These are phyloP conservation scores for Oenanthe oenanthe DNA, from an alignment of 2,113 vertebrate genomes.

Conservation along the genomic window DNA sequence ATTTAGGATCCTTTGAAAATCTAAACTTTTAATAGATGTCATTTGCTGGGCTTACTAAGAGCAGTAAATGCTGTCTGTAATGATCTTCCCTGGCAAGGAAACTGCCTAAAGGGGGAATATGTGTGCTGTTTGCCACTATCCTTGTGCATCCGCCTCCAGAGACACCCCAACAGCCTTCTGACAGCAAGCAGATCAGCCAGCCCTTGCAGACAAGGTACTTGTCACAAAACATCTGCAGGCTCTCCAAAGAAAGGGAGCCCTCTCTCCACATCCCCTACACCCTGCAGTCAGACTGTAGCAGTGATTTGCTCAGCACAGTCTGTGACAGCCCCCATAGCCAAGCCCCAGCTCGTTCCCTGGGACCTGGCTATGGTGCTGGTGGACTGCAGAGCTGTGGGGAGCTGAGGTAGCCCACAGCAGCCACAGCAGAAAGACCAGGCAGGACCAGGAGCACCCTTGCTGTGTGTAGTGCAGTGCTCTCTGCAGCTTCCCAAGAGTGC, in stretches of 20 bases:
- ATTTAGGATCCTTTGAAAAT: background rate
- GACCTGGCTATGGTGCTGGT: background rate
- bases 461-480: accelerated
- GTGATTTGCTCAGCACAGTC: background rate
- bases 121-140: background rate
- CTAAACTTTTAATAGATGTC: background rate
- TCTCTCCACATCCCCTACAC: no score
- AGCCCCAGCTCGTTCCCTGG: accelerated
- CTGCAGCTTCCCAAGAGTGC: background rate
- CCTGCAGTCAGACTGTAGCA: accelerated
- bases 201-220: background rate
- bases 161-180: background rate
- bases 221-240: background rate
- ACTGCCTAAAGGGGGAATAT: background rate
- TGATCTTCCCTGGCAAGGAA: background rate
- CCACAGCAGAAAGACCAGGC: background rate
- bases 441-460: background rate
- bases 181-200: background rate
- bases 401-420: accelerated
- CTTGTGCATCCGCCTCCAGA: background rate
- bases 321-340: background rate
- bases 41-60: background rate
- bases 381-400: background rate
- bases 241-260: background rate
- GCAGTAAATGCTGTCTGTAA: background rate